Conservation (phyloP, 1,140 invertebrate genomes). For the Drosophila kohkoa region DNA sequence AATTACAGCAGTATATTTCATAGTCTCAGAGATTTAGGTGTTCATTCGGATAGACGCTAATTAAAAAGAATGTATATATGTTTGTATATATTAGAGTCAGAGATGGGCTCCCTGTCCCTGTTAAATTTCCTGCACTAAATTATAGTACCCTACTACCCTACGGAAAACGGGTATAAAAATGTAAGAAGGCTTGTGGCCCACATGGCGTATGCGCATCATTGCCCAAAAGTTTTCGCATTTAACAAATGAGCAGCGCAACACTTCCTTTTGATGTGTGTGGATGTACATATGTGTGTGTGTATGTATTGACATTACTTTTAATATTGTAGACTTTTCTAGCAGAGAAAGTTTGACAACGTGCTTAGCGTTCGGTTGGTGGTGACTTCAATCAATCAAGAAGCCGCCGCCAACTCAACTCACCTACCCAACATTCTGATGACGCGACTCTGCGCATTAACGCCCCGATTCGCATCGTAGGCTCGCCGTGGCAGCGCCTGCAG, state of each 20-base stretch:
- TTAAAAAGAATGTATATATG: no score
- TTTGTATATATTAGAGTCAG: no score
- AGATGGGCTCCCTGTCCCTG: no score
- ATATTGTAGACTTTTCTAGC: slow-evolving; percentile 57
- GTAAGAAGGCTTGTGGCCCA: slow-evolving; percentile 17
- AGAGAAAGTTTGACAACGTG: slow-evolving; percentile 43
- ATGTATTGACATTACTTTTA: slow-evolving; percentile 63
- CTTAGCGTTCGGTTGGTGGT: slow-evolving; percentile 26
- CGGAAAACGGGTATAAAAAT: not conserved
- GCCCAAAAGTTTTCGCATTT: slow-evolving; percentile 40
- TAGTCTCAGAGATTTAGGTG: no score
- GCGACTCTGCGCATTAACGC: slow-evolving; percentile 86
- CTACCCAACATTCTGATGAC: slow-evolving; percentile 89
- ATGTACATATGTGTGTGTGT: not conserved
- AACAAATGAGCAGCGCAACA: not conserved
- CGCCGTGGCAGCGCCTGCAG: slow-evolving; percentile 68
- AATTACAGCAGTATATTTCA: no score
- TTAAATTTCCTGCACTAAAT: no score
- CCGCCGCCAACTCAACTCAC: slow-evolving; percentile 75
- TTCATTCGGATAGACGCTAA: no score
- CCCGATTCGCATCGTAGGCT: slow-evolving; percentile 65
- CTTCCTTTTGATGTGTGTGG: slow-evolving; percentile 9
- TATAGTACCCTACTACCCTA: no score
- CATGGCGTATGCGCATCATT: slow-evolving; percentile 48
- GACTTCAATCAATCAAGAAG: slow-evolving; percentile 72